A percentile compares a stretch with the other conserved stretches of the same genome.
Evolutionary conservation across 2,888 invertebrate genomes (phyloP).

Genomic region (Meliscaeva auricollis): DNA sequence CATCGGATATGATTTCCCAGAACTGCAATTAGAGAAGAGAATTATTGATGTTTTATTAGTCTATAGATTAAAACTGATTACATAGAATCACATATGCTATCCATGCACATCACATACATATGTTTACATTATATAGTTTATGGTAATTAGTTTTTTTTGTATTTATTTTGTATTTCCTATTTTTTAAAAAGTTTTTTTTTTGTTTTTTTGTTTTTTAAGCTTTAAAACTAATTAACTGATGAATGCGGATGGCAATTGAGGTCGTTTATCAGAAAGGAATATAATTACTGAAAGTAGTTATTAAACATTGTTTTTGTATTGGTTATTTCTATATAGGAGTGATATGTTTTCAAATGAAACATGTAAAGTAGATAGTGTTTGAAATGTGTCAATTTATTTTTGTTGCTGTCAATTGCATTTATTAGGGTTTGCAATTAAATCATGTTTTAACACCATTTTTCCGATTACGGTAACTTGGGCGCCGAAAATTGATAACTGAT

Average conservation of each 20-base stretch:
- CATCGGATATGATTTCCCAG: constrained; percentile 93
- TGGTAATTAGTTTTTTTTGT: constrained; percentile 3
- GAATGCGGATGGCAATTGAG: background rate
- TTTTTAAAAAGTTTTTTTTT: background rate
- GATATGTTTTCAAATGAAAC: too few relatives aligned
- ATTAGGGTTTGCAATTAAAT: too few relatives aligned
- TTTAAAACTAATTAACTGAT: constrained; percentile 29
- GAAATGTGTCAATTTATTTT: too few relatives aligned
- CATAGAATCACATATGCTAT: too few relatives aligned
- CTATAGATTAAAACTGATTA: constrained; percentile 52
- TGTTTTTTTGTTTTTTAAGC: background rate
- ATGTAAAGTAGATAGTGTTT: too few relatives aligned
- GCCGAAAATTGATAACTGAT: too few relatives aligned
- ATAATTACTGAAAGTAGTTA: background rate
- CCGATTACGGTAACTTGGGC: too few relatives aligned
- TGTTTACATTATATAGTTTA: background rate
- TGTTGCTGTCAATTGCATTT: too few relatives aligned
- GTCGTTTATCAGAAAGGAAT: background rate
- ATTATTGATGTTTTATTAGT: background rate
- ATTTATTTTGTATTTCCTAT: background rate
- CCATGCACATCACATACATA: too few relatives aligned
- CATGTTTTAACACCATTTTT: too few relatives aligned
- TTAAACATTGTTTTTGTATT: too few relatives aligned
- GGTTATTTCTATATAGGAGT: too few relatives aligned
- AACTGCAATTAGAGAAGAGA: constrained; percentile 84